Percentiles rank a stretch among this genome's conserved stretches.
Conservation (phyloP, 23 tunicate genomes). For the Diplosoma virens region DNA sequence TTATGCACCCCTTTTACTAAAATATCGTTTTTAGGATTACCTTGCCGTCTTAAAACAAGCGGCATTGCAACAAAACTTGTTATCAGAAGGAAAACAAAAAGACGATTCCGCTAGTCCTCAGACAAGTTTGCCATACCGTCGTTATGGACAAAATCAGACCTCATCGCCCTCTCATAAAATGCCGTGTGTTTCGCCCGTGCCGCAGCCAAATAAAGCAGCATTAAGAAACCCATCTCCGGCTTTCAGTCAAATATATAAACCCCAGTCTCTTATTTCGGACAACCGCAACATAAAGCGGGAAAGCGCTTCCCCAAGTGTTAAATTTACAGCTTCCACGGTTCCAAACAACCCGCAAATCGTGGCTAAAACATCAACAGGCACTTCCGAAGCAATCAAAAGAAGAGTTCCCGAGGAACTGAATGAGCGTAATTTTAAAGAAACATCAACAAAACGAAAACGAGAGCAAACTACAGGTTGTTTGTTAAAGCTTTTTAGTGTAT, state of each 20-base stretch:
- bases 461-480: conserved; percentile 41
- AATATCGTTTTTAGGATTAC: background rate
- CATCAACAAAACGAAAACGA: conserved; percentile 23
- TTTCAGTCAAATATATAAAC: background rate
- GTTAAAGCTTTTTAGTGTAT: too few species aligned
- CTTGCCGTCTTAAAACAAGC: conserved; percentile 14
- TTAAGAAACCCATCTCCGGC: background rate
- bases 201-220: background rate
- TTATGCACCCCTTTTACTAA: background rate
- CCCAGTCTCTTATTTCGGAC: background rate
- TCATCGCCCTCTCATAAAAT: background rate
- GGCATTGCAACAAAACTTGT: conserved; percentile 17
- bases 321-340: background rate
- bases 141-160: background rate
- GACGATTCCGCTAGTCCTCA: conserved; percentile 24
- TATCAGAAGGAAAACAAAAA: conserved; percentile 7
- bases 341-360: background rate
- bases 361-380: conserved; percentile 1
- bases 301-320: background rate
- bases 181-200: background rate
- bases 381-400: conserved; percentile 22
- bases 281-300: conserved; percentile 1
- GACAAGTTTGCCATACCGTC: background rate
- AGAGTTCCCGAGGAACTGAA: conserved; percentile 10
- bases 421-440: conserved; percentile 14